Conservation (phyloP, 2,797 vertebrate genomes). For the Urocyon cinereoargenteus region DNA sequence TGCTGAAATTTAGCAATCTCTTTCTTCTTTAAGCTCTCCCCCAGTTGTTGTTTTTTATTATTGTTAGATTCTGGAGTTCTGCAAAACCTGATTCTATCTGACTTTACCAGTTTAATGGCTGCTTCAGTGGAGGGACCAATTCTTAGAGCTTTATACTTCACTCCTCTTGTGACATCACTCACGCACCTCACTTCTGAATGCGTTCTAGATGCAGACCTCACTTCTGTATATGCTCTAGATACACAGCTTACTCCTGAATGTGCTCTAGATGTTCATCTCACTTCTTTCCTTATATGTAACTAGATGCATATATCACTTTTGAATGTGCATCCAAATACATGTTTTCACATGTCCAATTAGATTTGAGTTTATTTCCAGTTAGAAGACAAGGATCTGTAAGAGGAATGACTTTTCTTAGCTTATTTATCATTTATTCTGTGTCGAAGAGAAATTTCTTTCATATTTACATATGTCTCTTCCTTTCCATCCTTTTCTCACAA, state of each 20-base stretch:
- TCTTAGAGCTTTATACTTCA: background rate
- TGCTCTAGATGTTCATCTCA: background rate
- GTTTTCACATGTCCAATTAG: background rate
- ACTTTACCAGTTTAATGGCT: background rate
- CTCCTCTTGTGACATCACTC: background rate
- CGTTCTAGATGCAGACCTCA: background rate
- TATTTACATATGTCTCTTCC: background rate
- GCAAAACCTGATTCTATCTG: background rate
- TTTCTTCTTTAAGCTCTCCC: background rate
- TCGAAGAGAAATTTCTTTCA: constrained; percentile 32
- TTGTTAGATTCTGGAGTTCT: background rate
- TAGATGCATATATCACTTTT: background rate
- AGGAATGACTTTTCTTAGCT: background rate
- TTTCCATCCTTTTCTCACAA: background rate
- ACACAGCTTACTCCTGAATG: background rate
- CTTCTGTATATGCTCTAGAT: background rate
- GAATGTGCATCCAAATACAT: background rate
- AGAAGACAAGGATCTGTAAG: background rate
- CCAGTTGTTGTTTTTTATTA: background rate
- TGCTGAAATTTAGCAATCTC: background rate
- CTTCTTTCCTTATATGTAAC: background rate
- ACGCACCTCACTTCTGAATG: background rate
- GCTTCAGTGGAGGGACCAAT: background rate
- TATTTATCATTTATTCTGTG: background rate
- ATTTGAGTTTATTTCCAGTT: background rate